phyloP scores from a whole-genome alignment of 2,888 invertebrate genomes.

The Conus canariensis region DNA sequence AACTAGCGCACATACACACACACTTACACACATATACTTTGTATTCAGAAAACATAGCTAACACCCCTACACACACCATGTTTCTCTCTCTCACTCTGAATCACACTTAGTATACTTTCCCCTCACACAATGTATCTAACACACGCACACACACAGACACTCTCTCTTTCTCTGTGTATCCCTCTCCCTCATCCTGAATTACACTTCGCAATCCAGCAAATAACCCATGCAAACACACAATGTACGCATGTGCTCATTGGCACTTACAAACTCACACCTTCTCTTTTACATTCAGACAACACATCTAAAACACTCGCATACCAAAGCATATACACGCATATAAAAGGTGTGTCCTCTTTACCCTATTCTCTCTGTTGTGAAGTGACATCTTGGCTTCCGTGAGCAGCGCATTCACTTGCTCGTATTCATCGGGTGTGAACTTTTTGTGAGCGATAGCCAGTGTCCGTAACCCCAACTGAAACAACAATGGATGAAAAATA shows the following conservation, averaged over 20 bases:
- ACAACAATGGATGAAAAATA: not conserved
- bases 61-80: too few relatives aligned
- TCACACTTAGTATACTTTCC: too few relatives aligned
- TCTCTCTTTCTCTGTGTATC: too few relatives aligned
- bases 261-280: not conserved
- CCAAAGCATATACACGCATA: not conserved
- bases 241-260: not conserved
- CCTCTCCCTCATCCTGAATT: too few relatives aligned
- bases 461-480: constrained; percentile 86
- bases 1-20: too few relatives aligned
- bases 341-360: constrained; percentile 55
- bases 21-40: too few relatives aligned
- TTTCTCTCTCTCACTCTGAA: too few relatives aligned
- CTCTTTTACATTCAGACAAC: not conserved
- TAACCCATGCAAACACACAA: not conserved
- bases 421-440: constrained; percentile 83
- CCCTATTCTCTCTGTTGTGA: constrained; percentile 78
- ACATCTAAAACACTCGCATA: not conserved
- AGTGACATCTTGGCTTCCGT: constrained; percentile 80
- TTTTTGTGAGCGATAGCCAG: constrained; percentile 86
- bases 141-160: too few relatives aligned
- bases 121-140: too few relatives aligned
- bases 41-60: too few relatives aligned
- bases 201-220: too few relatives aligned
- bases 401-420: constrained; percentile 78